Evolutionary conservation across 2,888 invertebrate genomes (phyloP).

Genomic region (Troides helena): DNA sequence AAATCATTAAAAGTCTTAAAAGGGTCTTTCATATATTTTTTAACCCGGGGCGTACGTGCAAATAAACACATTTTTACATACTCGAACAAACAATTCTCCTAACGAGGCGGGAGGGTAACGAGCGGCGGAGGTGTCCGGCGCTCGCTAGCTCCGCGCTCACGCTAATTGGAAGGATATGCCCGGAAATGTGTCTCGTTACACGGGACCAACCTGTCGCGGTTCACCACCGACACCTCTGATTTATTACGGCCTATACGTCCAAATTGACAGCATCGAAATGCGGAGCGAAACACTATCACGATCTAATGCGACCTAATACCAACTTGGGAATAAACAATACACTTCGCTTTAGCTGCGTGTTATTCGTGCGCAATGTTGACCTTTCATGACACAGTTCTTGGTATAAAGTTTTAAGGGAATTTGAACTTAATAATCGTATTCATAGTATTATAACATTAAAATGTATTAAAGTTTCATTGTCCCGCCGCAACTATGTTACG

Average conservation of each 20-base stretch:
- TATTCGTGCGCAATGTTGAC: conserved; percentile 18
- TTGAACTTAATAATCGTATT: neutral
- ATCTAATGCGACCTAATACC: conserved; percentile 24
- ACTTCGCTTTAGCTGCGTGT: neutral
- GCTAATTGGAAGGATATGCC: conserved; percentile 75
- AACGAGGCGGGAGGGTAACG: conserved; percentile 78
- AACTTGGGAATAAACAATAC: conserved; percentile 24
- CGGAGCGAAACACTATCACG: conserved; percentile 30
- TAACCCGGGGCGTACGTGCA: conserved; percentile 78
- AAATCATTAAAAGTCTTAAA: conserved; percentile 81
- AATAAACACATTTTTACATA: conserved; percentile 81
- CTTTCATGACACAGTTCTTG: conserved; percentile 18
- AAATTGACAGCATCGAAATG: conserved; percentile 62
- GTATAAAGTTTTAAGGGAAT: neutral
- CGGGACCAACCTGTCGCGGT: conserved; percentile 58
- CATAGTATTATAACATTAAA: neutral
- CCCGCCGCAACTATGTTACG: no score
- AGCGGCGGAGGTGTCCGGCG: conserved; percentile 47
- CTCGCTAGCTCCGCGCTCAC: conserved; percentile 40
- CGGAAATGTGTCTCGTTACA: conserved; percentile 74
- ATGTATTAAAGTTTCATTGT: neutral
- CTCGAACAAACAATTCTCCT: conserved; percentile 80
- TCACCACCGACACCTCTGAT: conserved; percentile 56
- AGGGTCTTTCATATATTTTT: conserved; percentile 79
- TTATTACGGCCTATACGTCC: conserved; percentile 62